phyloP scores from a whole-genome alignment of 2,888 invertebrate species.

The Ormyrus rosae region DNA sequence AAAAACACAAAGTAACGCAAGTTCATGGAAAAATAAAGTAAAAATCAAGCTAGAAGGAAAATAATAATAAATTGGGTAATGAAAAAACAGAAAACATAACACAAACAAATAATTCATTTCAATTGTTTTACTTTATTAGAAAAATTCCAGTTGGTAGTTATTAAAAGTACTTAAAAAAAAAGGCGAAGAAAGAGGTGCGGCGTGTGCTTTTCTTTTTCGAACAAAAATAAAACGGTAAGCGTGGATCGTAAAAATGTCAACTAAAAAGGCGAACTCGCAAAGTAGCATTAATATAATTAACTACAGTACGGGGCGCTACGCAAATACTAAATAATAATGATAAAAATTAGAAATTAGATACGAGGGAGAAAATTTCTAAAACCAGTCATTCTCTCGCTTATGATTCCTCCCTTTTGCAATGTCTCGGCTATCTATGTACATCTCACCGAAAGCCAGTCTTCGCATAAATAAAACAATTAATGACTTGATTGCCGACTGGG shows the following conservation, averaged over 20 bases:
- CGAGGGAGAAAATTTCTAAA: slow-evolving; percentile 27
- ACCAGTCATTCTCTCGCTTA: slow-evolving; percentile 52
- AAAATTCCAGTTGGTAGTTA: slow-evolving; percentile 49
- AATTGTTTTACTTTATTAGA: slow-evolving; percentile 51
- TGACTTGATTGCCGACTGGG: slow-evolving; percentile 60
- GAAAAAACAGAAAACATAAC: slow-evolving; percentile 50
- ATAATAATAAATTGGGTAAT: slow-evolving; percentile 30
- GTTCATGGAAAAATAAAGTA: not conserved
- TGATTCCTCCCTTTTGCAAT: slow-evolving; percentile 12
- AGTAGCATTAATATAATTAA: slow-evolving; percentile 39
- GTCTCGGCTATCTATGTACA: slow-evolving; percentile 54
- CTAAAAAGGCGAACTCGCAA: slow-evolving; percentile 42
- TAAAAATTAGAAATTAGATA: slow-evolving; percentile 10
- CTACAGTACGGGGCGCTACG: slow-evolving; percentile 38
- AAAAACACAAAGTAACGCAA: not conserved
- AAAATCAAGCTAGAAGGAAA: slow-evolving; percentile 17
- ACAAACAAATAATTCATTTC: slow-evolving; percentile 49
- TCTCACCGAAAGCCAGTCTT: slow-evolving; percentile 52
- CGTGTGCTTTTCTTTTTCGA: not conserved
- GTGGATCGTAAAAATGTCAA: slow-evolving; percentile 17
- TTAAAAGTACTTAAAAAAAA: slow-evolving; percentile 51
- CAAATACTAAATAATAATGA: slow-evolving; percentile 45
- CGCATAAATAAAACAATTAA: slow-evolving; percentile 56
- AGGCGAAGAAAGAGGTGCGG: slow-evolving; percentile 29
- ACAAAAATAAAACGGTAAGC: slow-evolving; percentile 43